These are phyloP conservation scores for Papilio helenus DNA, from an alignment of 1,140 invertebrate species.

Conservation along the genomic window DNA sequence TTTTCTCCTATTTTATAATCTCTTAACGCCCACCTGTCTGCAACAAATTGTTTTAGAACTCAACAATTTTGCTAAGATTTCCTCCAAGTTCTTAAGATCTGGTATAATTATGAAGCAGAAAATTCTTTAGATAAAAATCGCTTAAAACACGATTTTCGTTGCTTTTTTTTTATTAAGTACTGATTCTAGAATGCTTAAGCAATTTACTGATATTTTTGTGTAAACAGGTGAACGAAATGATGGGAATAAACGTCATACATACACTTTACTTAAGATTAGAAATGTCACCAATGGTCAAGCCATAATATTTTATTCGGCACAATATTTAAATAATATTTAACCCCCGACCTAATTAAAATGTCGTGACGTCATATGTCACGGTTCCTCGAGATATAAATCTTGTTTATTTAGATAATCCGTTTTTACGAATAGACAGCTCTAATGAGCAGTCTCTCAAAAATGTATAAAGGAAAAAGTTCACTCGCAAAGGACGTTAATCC, in stretches of 20 bases:
- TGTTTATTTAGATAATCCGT: conserved; percentile 11
- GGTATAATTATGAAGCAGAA: not conserved
- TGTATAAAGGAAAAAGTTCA: conserved; percentile 2
- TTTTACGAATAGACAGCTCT: not conserved
- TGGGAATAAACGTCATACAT: too few relatives aligned
- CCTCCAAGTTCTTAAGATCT: not conserved
- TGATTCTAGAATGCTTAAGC: too few relatives aligned
- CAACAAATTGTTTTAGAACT: not conserved
- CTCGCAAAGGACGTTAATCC: conserved; percentile 3
- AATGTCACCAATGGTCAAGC: too few relatives aligned
- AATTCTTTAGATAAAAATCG: not conserved
- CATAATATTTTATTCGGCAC: not conserved
- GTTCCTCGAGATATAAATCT: not conserved
- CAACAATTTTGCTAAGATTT: not conserved
- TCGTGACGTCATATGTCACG: not conserved
- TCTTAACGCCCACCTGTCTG: not conserved
- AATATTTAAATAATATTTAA: not conserved
- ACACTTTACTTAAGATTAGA: too few relatives aligned
- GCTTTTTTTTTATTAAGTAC: not conserved
- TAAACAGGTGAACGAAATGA: too few relatives aligned
- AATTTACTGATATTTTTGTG: too few relatives aligned
- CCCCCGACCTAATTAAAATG: not conserved
- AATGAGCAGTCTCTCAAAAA: conserved; percentile 3
- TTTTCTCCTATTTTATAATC: not conserved
- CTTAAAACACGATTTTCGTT: too few relatives aligned